These are phyloP conservation scores for Muschampia plurimacula DNA, from an alignment of 2,888 invertebrate genomes.

Conservation along the genomic window DNA sequence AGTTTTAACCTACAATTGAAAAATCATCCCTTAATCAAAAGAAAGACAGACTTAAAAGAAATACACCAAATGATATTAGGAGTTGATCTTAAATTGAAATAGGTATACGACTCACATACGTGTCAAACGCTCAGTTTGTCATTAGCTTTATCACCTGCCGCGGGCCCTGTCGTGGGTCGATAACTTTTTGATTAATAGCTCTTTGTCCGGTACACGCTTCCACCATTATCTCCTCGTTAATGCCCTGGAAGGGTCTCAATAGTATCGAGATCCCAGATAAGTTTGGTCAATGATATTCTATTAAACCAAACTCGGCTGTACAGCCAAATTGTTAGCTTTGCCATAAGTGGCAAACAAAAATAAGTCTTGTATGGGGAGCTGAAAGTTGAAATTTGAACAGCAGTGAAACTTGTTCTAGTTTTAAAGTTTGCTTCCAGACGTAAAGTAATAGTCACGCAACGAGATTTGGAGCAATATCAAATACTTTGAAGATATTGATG, in stretches of 20 bases:
- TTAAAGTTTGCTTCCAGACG: constrained; percentile 2
- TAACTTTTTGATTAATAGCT: constrained; percentile 33
- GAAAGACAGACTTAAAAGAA: neutral
- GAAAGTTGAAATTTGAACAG: neutral
- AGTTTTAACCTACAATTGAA: no score
- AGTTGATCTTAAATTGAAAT: neutral
- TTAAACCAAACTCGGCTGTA: constrained; percentile 10
- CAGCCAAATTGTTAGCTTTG: neutral
- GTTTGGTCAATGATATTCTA: constrained; percentile 16
- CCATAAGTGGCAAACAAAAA: neutral
- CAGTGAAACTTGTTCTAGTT: neutral
- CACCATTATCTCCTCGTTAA: constrained; percentile 31
- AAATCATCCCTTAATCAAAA: no score
- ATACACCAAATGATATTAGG: no score
- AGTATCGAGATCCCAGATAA: constrained; percentile 19
- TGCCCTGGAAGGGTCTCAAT: constrained; percentile 24
- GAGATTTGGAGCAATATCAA: neutral
- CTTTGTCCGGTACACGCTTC: constrained; percentile 29
- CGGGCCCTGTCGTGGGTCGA: neutral
- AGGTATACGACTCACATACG: neutral
- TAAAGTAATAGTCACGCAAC: neutral
- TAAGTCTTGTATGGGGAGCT: neutral
- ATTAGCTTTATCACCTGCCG: constrained; percentile 9
- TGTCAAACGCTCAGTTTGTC: constrained; percentile 15
- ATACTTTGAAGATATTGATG: neutral